These are phyloP conservation scores for Euphydryas editha DNA, from an alignment of 2,888 invertebrate genomes.

Conservation along the genomic window DNA sequence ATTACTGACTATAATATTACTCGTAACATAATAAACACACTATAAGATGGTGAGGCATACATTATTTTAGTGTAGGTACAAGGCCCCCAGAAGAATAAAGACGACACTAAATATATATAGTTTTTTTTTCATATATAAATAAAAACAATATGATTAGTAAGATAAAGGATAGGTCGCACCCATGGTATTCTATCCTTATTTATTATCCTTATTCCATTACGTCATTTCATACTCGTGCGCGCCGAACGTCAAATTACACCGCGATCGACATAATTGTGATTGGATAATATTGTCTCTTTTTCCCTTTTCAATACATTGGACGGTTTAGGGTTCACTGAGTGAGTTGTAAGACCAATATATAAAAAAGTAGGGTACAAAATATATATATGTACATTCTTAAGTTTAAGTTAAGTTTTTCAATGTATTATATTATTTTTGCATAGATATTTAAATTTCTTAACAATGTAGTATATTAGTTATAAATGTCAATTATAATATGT, in stretches of 20 bases:
- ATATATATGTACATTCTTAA: neutral
- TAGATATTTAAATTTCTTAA: no score
- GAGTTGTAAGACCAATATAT: neutral
- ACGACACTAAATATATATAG: no score
- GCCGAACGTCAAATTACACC: constrained; percentile 62
- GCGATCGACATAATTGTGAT: constrained; percentile 69
- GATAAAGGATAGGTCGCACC: constrained; percentile 4
- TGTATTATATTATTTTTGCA: no score
- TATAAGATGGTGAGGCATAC: no score
- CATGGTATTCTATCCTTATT: no score
- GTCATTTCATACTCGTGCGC: constrained; percentile 11
- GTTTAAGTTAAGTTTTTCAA: neutral
- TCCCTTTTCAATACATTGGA: constrained; percentile 54
- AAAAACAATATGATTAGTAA: neutral
- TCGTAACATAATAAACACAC: no score
- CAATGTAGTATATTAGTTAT: no score
- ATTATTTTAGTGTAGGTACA: no score
- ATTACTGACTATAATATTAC: no score
- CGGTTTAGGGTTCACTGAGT: constrained; percentile 33
- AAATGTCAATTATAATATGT: no score
- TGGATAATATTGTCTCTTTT: constrained; percentile 69
- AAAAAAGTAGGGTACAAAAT: neutral
- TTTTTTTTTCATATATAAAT: no score
- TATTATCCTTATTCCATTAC: constrained; percentile 32
- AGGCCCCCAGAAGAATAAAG: no score